Conservation (phyloP, 2,113 vertebrate species). For the Gymnogyps californianus region DNA sequence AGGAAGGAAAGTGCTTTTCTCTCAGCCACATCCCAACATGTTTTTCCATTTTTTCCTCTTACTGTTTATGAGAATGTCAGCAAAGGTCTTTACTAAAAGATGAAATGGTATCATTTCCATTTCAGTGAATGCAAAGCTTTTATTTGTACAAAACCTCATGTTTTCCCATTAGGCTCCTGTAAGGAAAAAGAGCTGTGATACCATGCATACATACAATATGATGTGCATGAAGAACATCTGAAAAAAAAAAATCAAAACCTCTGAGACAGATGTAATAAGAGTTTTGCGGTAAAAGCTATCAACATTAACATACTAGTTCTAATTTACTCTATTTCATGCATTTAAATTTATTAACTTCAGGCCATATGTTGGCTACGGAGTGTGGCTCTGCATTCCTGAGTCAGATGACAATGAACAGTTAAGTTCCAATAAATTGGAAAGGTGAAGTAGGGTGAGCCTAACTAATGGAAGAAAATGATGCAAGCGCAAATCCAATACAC, state of each 20-base stretch:
- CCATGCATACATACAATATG: not conserved
- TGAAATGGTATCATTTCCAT: not conserved
- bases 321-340: conserved; percentile 71
- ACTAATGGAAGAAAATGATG: conserved; percentile 73
- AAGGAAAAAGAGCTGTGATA: not conserved
- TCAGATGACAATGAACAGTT: conserved; percentile 66
- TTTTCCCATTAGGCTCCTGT: conserved; percentile 42
- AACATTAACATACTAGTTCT: conserved; percentile 65
- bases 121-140: not conserved
- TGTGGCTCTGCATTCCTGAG: conserved; percentile 68
- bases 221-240: conserved; percentile 55
- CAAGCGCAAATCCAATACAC: conserved; percentile 65
- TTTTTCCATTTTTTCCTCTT: not conserved
- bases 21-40: not conserved
- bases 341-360: conserved; percentile 71
- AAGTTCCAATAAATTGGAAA: conserved; percentile 70
- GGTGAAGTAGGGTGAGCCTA: conserved; percentile 71
- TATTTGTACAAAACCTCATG: conserved; percentile 29
- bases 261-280: conserved; percentile 51
- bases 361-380: conserved; percentile 51
- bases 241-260: conserved; percentile 60
- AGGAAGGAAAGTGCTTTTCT: not conserved
- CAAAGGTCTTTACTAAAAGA: not conserved
- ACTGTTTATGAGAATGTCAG: not conserved
- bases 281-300: conserved; percentile 57